Base-by-base conservation (phyloP, 2,113 vertebrate genomes). In the Aix galericulata region DNA sequence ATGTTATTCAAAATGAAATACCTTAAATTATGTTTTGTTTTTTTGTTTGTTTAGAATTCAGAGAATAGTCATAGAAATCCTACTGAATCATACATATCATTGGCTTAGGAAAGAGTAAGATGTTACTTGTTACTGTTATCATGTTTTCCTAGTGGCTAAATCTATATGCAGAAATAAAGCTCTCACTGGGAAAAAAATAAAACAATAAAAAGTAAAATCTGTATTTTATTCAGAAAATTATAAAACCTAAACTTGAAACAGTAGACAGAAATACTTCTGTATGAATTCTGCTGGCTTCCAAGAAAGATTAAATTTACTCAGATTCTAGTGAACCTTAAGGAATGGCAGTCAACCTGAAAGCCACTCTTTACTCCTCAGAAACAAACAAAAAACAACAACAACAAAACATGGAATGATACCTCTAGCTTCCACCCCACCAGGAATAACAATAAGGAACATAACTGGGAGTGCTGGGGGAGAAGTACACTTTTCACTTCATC, bases 401-500 rank as follows among this genome's bases (percentile, higher is more conserved):
- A 32, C 42, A 13, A 42, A 32, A 31, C 32, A 52, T 17, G 1
- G 3, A 44, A 75, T 23, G 17, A 58, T 25, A 17, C 6, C 2
- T 3, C 4, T 17, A 21, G 23, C 8, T 34, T 25, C 1, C 3
- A 5, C 5, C 7, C 11, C 6, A 23, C 26, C 25, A 29, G 38
- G 25, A 9, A 42, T 9, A 63, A 9, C 9, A 91, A 32, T 27
- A 34, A 81, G 48, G 17, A 56, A 23, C 6, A 27, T 66, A 66
- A 46, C 8, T 32, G 9, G 4, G 1, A 20, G 34, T 46, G 36
- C 8, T 40, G 62, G 38, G 16, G 62, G 17, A 18, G 50, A 26
- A 1, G 2, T 32, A 9, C 7, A 44, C 6, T 12, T 63, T 78
- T 78, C 26, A 88, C 42, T 4, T 34, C 5, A 58, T 77, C 6